A percentile compares a stretch with the other conserved stretches of the same genome.
Evolutionary conservation across 2,888 invertebrate genomes (phyloP).

Genomic region (Tinea trinotella): DNA sequence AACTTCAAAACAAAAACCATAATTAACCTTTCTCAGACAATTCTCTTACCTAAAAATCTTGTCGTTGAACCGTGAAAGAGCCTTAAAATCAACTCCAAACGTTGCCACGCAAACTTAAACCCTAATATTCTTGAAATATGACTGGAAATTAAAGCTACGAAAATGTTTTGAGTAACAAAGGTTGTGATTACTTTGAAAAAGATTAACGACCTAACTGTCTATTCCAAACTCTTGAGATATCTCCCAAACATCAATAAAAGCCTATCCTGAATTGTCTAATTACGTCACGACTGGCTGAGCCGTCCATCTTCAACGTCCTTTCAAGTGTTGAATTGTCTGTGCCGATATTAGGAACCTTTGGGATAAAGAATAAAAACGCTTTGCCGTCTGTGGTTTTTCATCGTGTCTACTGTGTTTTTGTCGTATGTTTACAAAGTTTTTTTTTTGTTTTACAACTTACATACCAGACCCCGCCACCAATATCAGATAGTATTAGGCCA

Average conservation of each 20-base stretch:
- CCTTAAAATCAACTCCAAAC: not conserved
- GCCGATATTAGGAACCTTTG: not conserved
- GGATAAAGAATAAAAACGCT: not conserved
- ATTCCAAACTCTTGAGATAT: conserved; percentile 14
- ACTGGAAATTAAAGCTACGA: not conserved
- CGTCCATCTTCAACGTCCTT: not conserved
- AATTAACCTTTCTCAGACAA: conserved; percentile 13
- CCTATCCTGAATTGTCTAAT: conserved; percentile 16
- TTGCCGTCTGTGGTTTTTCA: not conserved
- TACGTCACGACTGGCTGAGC: conserved; percentile 13
- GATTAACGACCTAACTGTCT: conserved; percentile 17
- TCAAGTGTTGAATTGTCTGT: not conserved
- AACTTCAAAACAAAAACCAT: conserved; percentile 2
- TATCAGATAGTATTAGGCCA: no score
- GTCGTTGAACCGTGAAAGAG: conserved; percentile 7
- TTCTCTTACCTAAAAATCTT: conserved; percentile 10
- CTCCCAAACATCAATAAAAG: conserved; percentile 17
- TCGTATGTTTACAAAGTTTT: no score
- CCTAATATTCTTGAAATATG: not conserved
- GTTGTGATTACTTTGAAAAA: conserved; percentile 7
- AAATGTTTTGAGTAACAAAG: not conserved
- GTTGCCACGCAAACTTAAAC: not conserved
- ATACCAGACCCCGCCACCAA: no score
- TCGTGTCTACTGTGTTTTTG: no score
- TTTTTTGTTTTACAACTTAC: no score